A percentile compares a stretch with the other conserved stretches of the same genome.
These are phyloP conservation scores for Vesta saturnalis DNA, from an alignment of 2,888 invertebrate species.

Conservation along the genomic window DNA sequence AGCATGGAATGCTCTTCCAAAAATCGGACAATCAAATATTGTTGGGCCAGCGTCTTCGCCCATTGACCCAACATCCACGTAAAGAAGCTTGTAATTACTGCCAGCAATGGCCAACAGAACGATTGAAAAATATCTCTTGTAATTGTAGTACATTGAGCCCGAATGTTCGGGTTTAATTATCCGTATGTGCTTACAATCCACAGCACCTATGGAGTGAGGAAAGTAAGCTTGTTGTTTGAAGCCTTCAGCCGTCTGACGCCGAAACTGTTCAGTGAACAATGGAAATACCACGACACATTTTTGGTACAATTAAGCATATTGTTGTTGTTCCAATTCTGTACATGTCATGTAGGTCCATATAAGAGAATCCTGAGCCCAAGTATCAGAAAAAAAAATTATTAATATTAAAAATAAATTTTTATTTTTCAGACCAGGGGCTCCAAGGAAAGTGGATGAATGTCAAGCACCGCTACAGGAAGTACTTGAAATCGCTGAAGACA, in stretches of 20 bases:
- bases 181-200: conserved; percentile 3
- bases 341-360: background rate
- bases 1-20: background rate
- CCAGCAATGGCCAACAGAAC: conserved; percentile 15
- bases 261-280: background rate
- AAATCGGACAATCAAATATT: background rate
- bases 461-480: background rate
- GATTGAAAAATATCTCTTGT: conserved; percentile 12
- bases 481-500: background rate
- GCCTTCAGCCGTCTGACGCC: background rate
- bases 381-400: background rate
- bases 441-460: background rate
- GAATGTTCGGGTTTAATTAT: conserved; percentile 2
- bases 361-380: background rate
- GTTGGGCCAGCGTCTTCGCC: background rate
- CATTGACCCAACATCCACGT: conserved; percentile 9
- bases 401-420: background rate
- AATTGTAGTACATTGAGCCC: conserved; percentile 18
- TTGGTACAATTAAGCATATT: background rate
- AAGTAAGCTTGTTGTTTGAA: background rate
- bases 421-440: background rate
- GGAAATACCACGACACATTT: background rate
- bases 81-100: conserved; percentile 9
- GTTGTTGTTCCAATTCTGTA: background rate
- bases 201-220: no score